Evolutionary conservation across 2,113 vertebrate species (phyloP).

Genomic region (Ciconia stormi): DNA sequence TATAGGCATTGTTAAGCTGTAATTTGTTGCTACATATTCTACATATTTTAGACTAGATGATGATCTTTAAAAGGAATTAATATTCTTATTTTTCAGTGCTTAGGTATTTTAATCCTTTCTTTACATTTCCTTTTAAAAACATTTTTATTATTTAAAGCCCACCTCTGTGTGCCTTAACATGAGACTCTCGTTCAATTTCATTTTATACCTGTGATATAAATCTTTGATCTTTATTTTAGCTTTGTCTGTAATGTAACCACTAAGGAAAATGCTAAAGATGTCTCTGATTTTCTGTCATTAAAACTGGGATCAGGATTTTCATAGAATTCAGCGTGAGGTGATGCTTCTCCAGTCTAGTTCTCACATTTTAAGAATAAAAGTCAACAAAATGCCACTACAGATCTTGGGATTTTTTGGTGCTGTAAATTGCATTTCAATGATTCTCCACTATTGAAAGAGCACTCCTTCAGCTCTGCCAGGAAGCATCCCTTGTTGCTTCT

Average conservation of each 20-base stretch:
- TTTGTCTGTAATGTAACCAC: background rate
- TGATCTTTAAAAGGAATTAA: background rate
- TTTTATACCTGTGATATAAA: slow-evolving; percentile 7
- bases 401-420: background rate
- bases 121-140: background rate
- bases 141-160: slow-evolving; percentile 37
- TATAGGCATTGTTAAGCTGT: background rate
- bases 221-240: slow-evolving; percentile 37
- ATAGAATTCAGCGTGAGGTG: background rate
- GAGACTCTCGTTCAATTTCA: background rate
- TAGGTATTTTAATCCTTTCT: background rate
- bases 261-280: background rate
- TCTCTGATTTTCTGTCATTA: slow-evolving; percentile 2
- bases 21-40: background rate
- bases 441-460: background rate
- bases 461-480: background rate
- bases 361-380: slow-evolving; percentile 45
- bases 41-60: background rate
- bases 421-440: background rate
- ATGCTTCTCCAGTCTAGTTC: background rate
- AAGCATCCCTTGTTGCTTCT: slow-evolving; percentile 57
- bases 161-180: background rate
- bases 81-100: background rate
- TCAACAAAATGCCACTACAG: slow-evolving; percentile 33
- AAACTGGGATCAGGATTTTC: background rate